A percentile compares a stretch with the other conserved stretches of the same genome.
Conservation (phyloP, 2,113 vertebrate species). For the Thymallus thymallus region DNA sequence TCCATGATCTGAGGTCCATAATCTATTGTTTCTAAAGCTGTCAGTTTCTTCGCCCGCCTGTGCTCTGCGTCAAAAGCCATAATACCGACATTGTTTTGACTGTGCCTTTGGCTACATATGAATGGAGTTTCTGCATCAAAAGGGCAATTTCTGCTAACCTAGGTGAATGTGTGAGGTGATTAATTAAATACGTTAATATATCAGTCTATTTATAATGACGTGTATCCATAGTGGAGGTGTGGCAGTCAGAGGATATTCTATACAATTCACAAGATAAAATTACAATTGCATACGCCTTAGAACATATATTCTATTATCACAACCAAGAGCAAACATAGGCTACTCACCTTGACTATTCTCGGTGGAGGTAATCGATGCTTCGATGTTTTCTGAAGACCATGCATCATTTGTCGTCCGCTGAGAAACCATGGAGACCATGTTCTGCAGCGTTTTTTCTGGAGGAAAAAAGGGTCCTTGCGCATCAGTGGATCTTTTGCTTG, state of each 20-base stretch:
- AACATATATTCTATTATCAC: background rate
- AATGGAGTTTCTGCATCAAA: too few relatives aligned
- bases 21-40: conserved; percentile 4
- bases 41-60: background rate
- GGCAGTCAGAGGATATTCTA: too few relatives aligned
- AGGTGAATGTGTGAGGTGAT: too few relatives aligned
- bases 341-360: conserved; percentile 72
- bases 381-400: conserved; percentile 50
- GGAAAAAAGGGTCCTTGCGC: conserved; percentile 39
- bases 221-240: too few relatives aligned
- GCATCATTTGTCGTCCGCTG: conserved; percentile 57
- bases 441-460: conserved; percentile 62
- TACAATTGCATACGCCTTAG: background rate
- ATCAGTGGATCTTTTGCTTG: conserved; percentile 53
- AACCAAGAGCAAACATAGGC: background rate
- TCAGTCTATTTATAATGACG: too few relatives aligned
- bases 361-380: conserved; percentile 46
- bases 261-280: background rate
- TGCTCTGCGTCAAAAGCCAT: background rate
- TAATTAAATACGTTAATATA: too few relatives aligned
- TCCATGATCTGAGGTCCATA: background rate
- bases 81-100: too few relatives aligned
- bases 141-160: too few relatives aligned
- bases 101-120: too few relatives aligned
- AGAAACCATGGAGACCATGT: conserved; percentile 59